Base-by-base conservation (phyloP, 2,797 vertebrate genomes). In the Kryptolebias ocellatus region DNA sequence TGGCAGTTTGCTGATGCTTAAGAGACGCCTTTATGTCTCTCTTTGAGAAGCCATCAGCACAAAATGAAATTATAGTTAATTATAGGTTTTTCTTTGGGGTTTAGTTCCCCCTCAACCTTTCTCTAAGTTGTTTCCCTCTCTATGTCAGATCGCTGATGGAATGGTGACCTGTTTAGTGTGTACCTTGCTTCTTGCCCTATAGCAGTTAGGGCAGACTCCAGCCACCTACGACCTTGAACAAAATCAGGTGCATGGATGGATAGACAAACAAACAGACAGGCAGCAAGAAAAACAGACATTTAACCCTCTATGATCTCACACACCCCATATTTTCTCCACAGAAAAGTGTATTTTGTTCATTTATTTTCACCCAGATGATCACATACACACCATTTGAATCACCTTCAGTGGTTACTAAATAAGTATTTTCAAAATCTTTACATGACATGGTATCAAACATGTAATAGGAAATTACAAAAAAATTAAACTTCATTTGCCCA, bases 1-100 rank as follows among this genome's bases (percentile, higher is more conserved):
- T 17, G 6, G 8, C 15, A 17, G 24, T 64, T 53, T 53, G 8
- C 12, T 7, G 14, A 6, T 50, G 63, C 64, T 51, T 45, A 57
- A 31, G 17, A 24, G 24, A 57, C 64, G 42, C 53, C 5, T n/a
- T 42, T 58, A 34, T 58, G 31, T 29, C 16, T 58, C 42, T 42
- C 24, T 5, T 42, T 31, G 44, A 58, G 20, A 28, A 8, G 27
- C 45, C 24, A 45, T 20, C 47, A 18, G 28, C 28, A 34, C 16
- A 16, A 24, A 61, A 27, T 6, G 18, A 10, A 51, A 51, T 20
- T 39, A 20, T 29, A 17, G 3, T 3, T 20, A 51, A 51, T 15
- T 39, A 20, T 29, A 17, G 3, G 7, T 20, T 27, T 65, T 49
- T 49, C 11, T 29, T 24, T 11, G 37, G 14, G 18, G 24, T 57